These are phyloP conservation scores for Ictalurus punctatus DNA, from an alignment of 2,113 vertebrate genomes.

Conservation along the genomic window DNA sequence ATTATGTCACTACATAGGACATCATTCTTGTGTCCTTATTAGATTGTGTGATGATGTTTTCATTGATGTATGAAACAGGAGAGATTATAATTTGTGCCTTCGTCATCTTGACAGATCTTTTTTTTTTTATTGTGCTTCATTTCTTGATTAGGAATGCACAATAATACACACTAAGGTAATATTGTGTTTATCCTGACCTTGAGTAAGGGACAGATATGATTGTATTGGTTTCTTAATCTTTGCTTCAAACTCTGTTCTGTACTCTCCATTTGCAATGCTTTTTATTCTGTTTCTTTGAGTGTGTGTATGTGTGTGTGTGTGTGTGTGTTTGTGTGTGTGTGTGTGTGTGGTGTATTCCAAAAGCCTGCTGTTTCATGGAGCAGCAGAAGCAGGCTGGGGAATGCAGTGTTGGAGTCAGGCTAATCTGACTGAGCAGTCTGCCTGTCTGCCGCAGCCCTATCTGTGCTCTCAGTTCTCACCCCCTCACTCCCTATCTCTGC, in stretches of 20 bases:
- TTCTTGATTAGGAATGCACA: not conserved
- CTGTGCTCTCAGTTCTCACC: constrained; percentile 87
- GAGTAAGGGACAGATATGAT: not conserved
- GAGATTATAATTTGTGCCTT: not conserved
- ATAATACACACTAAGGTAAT: not conserved
- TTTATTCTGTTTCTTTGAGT: not conserved
- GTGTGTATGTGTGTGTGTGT: constrained; percentile 7
- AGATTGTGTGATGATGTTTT: constrained; percentile 18
- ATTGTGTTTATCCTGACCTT: not conserved
- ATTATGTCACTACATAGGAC: not conserved
- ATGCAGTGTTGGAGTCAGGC: constrained; percentile 83
- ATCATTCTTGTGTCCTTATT: constrained; percentile 32
- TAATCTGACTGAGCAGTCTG: constrained; percentile 83
- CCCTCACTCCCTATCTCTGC: constrained; percentile 83
- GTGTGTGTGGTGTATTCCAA: constrained; percentile 9
- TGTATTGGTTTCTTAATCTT: not conserved
- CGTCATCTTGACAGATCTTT: not conserved
- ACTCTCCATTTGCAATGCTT: not conserved
- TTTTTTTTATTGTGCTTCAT: not conserved
- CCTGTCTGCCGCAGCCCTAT: constrained; percentile 81
- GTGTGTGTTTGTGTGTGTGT: not conserved
- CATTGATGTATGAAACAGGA: not conserved
- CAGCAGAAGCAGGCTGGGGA: constrained; percentile 74
- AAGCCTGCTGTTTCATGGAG: constrained; percentile 7
- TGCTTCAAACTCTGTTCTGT: not conserved